Conservation (phyloP, 2,113 vertebrate species). For the Okapia johnstoni region DNA sequence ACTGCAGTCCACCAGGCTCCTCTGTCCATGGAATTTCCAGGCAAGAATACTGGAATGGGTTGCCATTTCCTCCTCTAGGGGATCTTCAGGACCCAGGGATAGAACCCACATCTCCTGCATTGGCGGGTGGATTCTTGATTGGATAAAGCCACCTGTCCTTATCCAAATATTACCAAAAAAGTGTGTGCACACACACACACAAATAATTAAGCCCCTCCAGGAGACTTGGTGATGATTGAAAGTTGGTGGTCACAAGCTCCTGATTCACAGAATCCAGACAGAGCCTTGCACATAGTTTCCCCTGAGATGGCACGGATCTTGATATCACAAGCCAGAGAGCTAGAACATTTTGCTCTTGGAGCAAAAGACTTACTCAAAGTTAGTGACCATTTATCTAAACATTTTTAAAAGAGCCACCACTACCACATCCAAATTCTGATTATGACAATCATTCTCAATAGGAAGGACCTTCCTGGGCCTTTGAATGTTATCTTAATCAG, state of each 20-base stretch:
- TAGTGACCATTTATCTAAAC: neutral
- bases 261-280: neutral
- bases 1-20: neutral
- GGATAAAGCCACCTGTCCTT: neutral
- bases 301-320: neutral
- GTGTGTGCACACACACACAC: rapidly evolving
- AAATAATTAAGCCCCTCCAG: neutral
- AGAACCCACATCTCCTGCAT: neutral
- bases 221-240: neutral
- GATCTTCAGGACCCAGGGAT: neutral
- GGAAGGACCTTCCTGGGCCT: neutral
- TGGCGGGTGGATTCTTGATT: neutral
- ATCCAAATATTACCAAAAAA: neutral
- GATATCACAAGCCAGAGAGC: neutral
- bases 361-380: neutral
- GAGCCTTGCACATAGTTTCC: neutral
- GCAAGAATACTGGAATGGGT: neutral
- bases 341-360: neutral
- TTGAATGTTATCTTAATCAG: neutral
- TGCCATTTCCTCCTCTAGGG: neutral
- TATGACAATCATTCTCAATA: neutral
- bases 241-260: neutral
- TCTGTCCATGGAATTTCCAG: neutral
- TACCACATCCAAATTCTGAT: neutral
- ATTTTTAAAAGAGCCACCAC: neutral